Evolutionary conservation across 2,113 vertebrate species (phyloP), one percentile per base, ranked within the genome.

Genomic region (Brienomyrus brachyistius): DNA sequence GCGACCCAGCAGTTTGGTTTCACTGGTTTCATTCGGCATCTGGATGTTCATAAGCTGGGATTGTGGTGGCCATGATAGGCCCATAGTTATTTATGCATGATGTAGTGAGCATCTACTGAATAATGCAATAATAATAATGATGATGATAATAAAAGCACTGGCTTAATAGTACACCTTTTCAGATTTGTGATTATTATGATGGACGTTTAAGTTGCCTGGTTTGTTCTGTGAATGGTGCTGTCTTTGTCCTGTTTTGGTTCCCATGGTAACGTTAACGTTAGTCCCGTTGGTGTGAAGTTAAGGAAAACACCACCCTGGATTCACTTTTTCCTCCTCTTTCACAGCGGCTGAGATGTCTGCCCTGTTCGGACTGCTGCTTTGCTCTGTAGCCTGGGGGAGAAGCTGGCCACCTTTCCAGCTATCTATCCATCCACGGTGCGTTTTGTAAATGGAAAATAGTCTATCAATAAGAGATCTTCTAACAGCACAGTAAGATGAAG

Each of bases 241-340:
- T 27, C 89, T 84, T 89, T 87, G 86, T 87, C 70, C 27, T 88
- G 27, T 88, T 52, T 91, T 51, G 17, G 91, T 91, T 91, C 90
- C 90, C 88, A 91, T 91, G 91, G 90, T 90, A 91, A 70, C 89
- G 54, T 84, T 45, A 90, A 90, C 91, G 90, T 92, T 91, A 23
- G 47, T 17, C 86, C 74, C 13, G 45, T 91, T 50, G 43, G 74
- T 62, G 70, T 56, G 56, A 89, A 48, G 50, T 92, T 88, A 88
- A 91, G 56, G 52, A 86, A 66, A 52, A 21, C 62, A 90, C 35
- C 47, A 91, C 83, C 62, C 23, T 27, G 48, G 87, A 74, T 87
- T n/a, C 52, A 88, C 74, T 83, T 90, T 45, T 66, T 35, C 48
- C 23, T 47, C 40, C 40, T 66, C 21, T 27, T 74, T 86, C 62